Conservation (phyloP, 2,888 invertebrate genomes). For the Ophion slaviceki region DNA sequence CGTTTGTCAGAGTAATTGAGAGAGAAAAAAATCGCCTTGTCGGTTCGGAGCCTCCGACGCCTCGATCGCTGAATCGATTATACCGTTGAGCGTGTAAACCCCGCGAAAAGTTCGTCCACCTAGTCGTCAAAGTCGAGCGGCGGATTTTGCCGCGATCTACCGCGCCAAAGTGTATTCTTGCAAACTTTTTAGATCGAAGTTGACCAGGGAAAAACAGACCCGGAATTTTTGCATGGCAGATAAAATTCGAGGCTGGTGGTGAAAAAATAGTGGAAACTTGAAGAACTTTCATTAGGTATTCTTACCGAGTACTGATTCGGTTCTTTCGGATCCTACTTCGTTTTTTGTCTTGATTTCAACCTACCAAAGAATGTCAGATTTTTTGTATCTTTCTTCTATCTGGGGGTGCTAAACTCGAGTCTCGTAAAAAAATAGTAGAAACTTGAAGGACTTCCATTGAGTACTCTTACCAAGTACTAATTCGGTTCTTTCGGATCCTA, state of each 20-base stretch:
- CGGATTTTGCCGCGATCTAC: constrained; percentile 7
- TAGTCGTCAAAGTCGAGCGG: background rate
- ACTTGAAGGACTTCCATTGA: no score
- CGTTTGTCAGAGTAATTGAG: constrained; percentile 32
- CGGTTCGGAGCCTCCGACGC: constrained; percentile 23
- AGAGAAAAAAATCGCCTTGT: constrained; percentile 19
- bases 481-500: no score
- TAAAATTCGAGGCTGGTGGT: background rate
- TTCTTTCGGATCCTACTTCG: no score
- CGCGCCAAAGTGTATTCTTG: background rate
- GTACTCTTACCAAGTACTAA: no score
- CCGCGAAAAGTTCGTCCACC: constrained; percentile 12
- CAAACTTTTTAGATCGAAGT: constrained; percentile 41
- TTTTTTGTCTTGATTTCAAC: no score
- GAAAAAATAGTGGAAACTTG: background rate
- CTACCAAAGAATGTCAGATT: no score
- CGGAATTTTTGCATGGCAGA: constrained; percentile 31
- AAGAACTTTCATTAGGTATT: no score
- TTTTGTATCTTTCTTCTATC: no score
- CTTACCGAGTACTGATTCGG: no score
- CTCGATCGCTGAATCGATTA: constrained; percentile 37
- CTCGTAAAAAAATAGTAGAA: no score
- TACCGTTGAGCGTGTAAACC: constrained; percentile 39
- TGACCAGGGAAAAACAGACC: background rate
- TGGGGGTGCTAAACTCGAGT: no score